A percentile compares a stretch with the other conserved stretches of the same genome.
Evolutionary conservation across 2,113 vertebrate species (phyloP).

Genomic region (Boleophthalmus pectinirostris): DNA sequence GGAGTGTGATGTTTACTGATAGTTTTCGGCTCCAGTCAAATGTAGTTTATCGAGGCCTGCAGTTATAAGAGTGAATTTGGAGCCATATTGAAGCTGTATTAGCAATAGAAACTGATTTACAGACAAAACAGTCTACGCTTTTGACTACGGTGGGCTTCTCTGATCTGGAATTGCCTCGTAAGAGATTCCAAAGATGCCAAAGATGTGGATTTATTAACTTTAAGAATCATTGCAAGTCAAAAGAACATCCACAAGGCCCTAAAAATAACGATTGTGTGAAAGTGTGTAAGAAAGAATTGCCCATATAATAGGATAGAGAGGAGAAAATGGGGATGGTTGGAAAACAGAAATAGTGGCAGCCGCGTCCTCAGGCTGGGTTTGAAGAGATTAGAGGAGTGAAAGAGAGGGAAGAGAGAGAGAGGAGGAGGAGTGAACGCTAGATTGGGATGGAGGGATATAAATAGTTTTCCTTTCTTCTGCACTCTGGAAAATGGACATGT

Average conservation of each 20-base stretch:
- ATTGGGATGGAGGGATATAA: conserved; percentile 62
- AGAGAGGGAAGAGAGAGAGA: conserved; percentile 26
- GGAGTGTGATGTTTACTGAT: too few species aligned
- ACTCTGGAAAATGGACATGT: conserved; percentile 65
- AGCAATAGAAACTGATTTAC: too few species aligned
- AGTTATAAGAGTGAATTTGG: too few species aligned
- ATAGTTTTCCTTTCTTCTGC: conserved; percentile 66
- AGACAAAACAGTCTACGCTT: too few species aligned
- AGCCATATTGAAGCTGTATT: too few species aligned
- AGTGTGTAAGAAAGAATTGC: not conserved
- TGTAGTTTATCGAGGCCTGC: too few species aligned
- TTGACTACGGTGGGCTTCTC: too few species aligned
- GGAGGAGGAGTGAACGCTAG: conserved; percentile 43
- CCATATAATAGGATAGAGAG: not conserved
- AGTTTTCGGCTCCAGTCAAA: too few species aligned
- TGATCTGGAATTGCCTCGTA: too few species aligned
- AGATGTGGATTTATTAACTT: too few species aligned
- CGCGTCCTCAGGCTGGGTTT: conserved; percentile 41
- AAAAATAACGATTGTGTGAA: not conserved
- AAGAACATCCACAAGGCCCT: not conserved
- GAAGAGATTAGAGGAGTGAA: conserved; percentile 53
- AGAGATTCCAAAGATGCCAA: too few species aligned
- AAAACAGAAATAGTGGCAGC: conserved; percentile 11
- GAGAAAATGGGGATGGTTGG: conserved; percentile 16
- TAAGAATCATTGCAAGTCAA: not conserved